Evolutionary conservation across 2,113 vertebrate species (phyloP).

Genomic region (Gymnorhina tibicen): DNA sequence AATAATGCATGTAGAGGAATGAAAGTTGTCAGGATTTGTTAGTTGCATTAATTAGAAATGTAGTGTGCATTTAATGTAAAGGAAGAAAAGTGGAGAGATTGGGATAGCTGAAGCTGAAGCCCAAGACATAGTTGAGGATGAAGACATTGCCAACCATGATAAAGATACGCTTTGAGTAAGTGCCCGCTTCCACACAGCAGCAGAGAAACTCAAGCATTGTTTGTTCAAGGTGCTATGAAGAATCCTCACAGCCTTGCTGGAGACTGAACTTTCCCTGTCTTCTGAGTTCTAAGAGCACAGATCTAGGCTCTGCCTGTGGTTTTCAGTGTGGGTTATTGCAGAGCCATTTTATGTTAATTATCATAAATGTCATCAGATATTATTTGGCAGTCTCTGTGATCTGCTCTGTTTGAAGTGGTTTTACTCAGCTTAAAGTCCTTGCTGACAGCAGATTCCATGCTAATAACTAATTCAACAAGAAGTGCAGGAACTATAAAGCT

Average conservation of each 20-base stretch:
- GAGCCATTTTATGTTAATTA: constrained; percentile 39
- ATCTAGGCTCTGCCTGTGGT: constrained; percentile 33
- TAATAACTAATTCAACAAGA: neutral
- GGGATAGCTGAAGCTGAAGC: neutral
- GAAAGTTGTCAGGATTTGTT: neutral
- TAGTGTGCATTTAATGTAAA: neutral
- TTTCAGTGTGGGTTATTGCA: constrained; percentile 43
- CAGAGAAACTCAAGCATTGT: neutral
- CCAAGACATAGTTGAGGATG: neutral
- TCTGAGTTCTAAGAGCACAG: neutral
- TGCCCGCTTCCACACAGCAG: neutral
- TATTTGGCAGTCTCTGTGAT: constrained; percentile 46
- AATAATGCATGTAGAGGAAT: neutral
- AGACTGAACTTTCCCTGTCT: neutral
- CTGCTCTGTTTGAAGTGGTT: constrained; percentile 59
- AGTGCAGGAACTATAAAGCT: neutral
- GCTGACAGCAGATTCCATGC: constrained; percentile 1
- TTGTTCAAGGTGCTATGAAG: neutral
- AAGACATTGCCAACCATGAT: neutral
- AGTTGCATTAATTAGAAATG: neutral
- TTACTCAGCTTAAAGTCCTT: constrained; percentile 27
- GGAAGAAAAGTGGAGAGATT: neutral
- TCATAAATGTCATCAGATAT: constrained; percentile 39
- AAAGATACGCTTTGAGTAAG: neutral
- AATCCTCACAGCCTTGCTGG: neutral